Percentiles rank a stretch among this genome's conserved stretches.
phyloP scores from a whole-genome alignment of 2,797 vertebrate genomes.

The Carcharodon carcharias region DNA sequence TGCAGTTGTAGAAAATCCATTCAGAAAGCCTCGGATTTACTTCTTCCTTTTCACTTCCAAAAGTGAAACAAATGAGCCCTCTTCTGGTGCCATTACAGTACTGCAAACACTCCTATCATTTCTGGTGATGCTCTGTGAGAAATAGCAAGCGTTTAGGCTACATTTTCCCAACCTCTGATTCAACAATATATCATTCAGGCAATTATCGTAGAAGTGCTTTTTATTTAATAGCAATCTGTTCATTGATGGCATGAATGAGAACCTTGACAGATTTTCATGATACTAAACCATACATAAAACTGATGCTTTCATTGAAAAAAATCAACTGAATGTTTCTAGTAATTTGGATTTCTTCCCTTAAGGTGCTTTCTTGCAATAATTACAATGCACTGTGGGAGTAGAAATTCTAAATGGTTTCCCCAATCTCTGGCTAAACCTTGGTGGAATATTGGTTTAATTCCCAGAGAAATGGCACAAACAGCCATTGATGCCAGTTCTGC shows the following conservation, averaged over 20 bases:
- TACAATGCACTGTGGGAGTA: background rate
- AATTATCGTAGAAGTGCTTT: background rate
- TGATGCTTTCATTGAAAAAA: background rate
- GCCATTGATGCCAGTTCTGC: background rate
- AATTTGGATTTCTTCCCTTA: background rate
- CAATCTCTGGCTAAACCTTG: background rate
- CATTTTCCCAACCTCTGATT: background rate
- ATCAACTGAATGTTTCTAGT: background rate
- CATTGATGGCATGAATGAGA: background rate
- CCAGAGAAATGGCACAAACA: background rate
- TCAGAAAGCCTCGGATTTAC: background rate
- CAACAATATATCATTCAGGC: background rate
- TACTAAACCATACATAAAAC: background rate
- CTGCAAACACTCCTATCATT: constrained; percentile 39
- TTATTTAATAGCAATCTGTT: background rate
- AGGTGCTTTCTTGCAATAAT: background rate
- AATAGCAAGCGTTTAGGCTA: background rate
- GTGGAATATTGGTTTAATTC: background rate
- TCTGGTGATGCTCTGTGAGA: background rate
- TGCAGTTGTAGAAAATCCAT: background rate
- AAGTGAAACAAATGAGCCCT: constrained; percentile 38
- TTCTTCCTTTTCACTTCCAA: background rate
- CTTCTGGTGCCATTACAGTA: constrained; percentile 33
- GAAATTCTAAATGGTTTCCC: background rate
- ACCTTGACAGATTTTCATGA: background rate